phyloP scores from a whole-genome alignment of 2,797 vertebrate species.

The Momotus momota region DNA sequence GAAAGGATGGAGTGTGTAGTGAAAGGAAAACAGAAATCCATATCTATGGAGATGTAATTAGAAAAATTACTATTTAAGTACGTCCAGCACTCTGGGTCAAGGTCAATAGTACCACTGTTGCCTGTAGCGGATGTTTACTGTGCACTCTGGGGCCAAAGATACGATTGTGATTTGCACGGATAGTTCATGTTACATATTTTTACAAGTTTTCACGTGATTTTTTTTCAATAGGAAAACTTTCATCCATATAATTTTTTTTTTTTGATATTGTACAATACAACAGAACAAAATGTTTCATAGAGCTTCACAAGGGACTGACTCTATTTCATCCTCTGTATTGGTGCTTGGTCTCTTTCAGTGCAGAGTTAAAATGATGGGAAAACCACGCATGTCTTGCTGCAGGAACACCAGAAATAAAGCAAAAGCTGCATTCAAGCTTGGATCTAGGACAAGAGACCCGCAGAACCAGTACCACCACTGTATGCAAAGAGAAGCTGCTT shows the following conservation, averaged over 20 bases:
- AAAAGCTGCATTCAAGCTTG: neutral
- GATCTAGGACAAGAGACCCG: neutral
- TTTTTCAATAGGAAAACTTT: neutral
- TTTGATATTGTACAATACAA: neutral
- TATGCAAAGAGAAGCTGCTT: neutral
- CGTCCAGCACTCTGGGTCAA: neutral
- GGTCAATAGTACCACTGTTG: neutral
- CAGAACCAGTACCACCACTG: neutral
- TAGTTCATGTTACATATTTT: neutral
- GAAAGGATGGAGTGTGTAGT: neutral
- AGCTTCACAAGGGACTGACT: neutral
- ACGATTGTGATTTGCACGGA: neutral
- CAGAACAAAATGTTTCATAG: neutral
- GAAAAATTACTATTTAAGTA: neutral
- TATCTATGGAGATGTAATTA: neutral
- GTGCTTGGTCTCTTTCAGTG: neutral
- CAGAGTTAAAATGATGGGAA: neutral
- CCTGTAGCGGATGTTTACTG: neutral
- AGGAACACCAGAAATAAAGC: neutral
- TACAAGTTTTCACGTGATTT: neutral
- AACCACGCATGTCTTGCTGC: neutral
- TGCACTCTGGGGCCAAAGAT: neutral
- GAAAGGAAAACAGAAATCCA: neutral
- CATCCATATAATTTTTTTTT: neutral
- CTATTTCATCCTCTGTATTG: neutral